A percentile compares a stretch with the other conserved stretches of the same genome.
These are phyloP conservation scores for Periparus ater DNA, from an alignment of 2,797 vertebrate genomes.

Conservation along the genomic window DNA sequence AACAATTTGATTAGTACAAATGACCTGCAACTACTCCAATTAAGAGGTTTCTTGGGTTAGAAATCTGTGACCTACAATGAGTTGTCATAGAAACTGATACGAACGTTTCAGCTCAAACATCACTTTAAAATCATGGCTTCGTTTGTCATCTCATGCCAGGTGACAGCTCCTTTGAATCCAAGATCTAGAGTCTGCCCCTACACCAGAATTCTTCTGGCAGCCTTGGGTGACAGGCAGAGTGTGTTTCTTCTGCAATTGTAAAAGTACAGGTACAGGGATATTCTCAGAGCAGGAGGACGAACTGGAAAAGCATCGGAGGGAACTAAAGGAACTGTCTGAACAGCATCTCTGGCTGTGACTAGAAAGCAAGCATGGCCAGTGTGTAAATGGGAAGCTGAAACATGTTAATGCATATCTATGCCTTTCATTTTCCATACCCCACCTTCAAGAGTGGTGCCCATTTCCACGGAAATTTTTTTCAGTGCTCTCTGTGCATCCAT, in stretches of 20 bases:
- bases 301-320: background rate
- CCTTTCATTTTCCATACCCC: background rate
- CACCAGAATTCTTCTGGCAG: background rate
- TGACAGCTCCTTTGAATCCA: constrained; percentile 19
- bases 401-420: background rate
- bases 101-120: constrained; percentile 6
- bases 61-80: constrained; percentile 39
- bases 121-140: constrained; percentile 16
- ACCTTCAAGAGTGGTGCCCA: background rate
- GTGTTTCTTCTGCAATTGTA: background rate
- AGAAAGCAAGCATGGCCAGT: background rate
- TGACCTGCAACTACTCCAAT: constrained; percentile 48
- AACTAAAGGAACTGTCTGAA: background rate
- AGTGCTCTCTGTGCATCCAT: background rate
- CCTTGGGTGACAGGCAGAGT: background rate
- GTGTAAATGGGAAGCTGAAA: background rate
- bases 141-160: background rate
- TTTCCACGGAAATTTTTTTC: background rate
- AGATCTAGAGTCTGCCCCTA: background rate
- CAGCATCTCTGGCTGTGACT: background rate
- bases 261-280: background rate
- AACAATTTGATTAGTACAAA: constrained; percentile 61
- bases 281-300: background rate
- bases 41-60: constrained; percentile 52
- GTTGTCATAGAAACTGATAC: constrained; percentile 62